Conservation (phyloP, 2,888 invertebrate genomes). For the Eutolmus rufibarbis region DNA sequence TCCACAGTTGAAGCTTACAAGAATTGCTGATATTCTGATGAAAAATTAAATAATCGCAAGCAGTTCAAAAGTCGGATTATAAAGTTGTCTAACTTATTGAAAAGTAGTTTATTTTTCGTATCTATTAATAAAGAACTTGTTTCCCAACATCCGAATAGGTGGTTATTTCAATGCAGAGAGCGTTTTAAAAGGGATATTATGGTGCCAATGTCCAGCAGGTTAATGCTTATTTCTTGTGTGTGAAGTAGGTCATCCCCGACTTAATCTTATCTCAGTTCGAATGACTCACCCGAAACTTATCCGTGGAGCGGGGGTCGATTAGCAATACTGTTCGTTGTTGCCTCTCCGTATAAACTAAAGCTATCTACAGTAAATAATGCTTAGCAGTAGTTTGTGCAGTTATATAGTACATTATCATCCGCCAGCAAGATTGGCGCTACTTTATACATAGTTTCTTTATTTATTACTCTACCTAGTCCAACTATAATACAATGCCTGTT, state of each 20-base stretch:
- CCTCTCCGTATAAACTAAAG: conserved; percentile 5
- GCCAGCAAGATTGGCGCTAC: background rate
- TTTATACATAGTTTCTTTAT: conserved; percentile 17
- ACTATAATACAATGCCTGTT: conserved; percentile 10
- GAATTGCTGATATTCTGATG: too few species aligned
- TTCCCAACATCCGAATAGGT: background rate
- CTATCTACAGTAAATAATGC: conserved; percentile 22
- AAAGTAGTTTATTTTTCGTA: background rate
- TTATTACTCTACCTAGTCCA: conserved; percentile 7
- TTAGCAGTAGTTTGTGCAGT: conserved; percentile 24
- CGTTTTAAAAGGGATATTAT: background rate
- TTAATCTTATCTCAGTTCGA: background rate
- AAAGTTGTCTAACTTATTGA: background rate
- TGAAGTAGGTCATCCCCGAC: background rate
- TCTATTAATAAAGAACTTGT: background rate
- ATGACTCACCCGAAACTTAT: background rate
- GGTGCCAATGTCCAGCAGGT: background rate
- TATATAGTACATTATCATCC: background rate
- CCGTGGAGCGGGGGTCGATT: background rate
- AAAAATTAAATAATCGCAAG: too few species aligned
- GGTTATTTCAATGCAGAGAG: background rate
- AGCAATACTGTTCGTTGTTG: conserved; percentile 6
- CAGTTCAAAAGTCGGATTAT: background rate
- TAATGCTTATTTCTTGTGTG: background rate
- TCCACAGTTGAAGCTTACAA: too few species aligned